These are phyloP conservation scores for Nasonia longicornis DNA, from an alignment of 1,140 invertebrate genomes.

Conservation along the genomic window DNA sequence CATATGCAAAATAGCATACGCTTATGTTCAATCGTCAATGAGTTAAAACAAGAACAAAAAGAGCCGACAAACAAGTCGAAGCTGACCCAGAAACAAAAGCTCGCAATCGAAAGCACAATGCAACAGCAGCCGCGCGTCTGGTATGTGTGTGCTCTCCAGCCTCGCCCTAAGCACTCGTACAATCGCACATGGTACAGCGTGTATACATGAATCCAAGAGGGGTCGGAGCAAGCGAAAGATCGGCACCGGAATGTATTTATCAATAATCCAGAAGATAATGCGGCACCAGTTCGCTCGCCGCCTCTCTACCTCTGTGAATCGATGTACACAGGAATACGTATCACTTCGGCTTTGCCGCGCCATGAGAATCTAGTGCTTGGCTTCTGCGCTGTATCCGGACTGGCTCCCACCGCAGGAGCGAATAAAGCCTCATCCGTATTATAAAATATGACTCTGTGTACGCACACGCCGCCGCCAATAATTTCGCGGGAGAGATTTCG, in stretches of 20 bases:
- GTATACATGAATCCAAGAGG: neutral
- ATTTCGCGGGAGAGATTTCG: constrained; percentile 37
- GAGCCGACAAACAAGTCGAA: neutral
- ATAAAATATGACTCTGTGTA: constrained; percentile 48
- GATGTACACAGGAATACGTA: constrained; percentile 48
- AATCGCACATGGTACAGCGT: no score
- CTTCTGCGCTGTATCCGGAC: neutral
- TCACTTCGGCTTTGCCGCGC: constrained; percentile 44
- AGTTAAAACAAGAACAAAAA: neutral
- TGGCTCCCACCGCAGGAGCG: constrained; percentile 1
- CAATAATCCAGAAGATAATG: constrained; percentile 55
- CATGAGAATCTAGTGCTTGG: constrained; percentile 49
- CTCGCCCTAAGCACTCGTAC: neutral
- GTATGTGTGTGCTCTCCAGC: neutral
- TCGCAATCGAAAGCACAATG: neutral
- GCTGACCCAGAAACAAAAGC: neutral
- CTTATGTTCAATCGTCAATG: neutral
- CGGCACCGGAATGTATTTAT: constrained; percentile 54
- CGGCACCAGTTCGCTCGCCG: neutral
- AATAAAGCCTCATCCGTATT: constrained; percentile 50
- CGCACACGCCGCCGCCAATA: constrained; percentile 43
- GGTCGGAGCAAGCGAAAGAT: neutral
- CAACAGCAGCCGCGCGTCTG: neutral
- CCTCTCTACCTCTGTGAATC: constrained; percentile 24
- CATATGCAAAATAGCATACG: neutral